A percentile compares a stretch with the other conserved stretches of the same genome.
Evolutionary conservation across 2,113 vertebrate species (phyloP).

Genomic region (Serilophus lunatus): DNA sequence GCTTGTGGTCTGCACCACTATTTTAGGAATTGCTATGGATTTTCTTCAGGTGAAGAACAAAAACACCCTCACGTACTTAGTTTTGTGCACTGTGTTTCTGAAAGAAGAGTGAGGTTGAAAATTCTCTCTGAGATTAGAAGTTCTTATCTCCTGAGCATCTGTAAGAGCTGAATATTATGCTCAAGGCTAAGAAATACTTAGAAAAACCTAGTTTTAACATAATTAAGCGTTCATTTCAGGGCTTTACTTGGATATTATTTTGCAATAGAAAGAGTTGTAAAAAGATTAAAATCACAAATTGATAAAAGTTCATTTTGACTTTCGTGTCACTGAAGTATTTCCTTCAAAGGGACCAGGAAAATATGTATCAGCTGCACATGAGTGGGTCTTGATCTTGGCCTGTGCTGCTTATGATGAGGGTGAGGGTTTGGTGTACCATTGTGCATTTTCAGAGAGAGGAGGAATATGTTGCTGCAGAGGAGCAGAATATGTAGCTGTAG

Average conservation of each 20-base stretch:
- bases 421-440: rapidly evolving
- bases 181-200: background rate
- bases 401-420: background rate
- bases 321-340: background rate
- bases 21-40: background rate
- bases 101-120: background rate
- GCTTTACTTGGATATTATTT: background rate
- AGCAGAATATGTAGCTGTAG: background rate
- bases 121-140: background rate
- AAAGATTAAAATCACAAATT: background rate
- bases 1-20: background rate
- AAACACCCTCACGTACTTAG: rapidly evolving
- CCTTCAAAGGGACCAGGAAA: background rate
- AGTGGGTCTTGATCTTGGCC: background rate
- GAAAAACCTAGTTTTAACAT: background rate
- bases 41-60: background rate
- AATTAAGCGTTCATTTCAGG: background rate
- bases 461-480: background rate
- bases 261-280: background rate
- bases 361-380: background rate
- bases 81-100: background rate
- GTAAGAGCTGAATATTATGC: background rate
- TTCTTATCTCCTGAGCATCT: background rate
- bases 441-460: background rate
- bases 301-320: background rate